These are phyloP conservation scores for Drosophila kanapiae DNA, from an alignment of 1,140 invertebrate genomes.

Conservation along the genomic window DNA sequence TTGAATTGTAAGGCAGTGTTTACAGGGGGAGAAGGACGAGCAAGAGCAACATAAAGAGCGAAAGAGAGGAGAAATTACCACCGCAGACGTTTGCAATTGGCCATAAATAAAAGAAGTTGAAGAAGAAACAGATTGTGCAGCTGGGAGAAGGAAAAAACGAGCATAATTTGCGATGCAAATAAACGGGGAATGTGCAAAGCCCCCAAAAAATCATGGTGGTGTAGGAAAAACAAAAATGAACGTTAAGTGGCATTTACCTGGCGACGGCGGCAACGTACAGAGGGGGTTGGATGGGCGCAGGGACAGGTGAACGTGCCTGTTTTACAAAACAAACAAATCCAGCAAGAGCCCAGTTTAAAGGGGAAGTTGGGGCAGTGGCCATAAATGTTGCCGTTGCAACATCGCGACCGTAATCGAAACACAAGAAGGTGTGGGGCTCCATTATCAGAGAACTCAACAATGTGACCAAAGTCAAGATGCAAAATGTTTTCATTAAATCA, in stretches of 20 bases:
- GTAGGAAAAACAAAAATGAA: conserved; percentile 58
- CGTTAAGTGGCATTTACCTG: conserved; percentile 77
- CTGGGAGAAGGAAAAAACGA: conserved; percentile 36
- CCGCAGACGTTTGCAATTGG: conserved; percentile 72
- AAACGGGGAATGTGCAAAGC: conserved; percentile 61
- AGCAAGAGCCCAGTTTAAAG: conserved; percentile 17
- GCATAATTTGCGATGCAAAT: conserved; percentile 77
- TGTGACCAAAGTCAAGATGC: not conserved
- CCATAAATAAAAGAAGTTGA: conserved; percentile 68
- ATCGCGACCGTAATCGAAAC: conserved; percentile 66
- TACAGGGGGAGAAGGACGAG: conserved; percentile 29
- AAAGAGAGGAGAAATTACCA: conserved; percentile 42
- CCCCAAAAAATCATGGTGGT: conserved; percentile 64
- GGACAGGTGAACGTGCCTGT: conserved; percentile 64
- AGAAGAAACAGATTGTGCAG: conserved; percentile 56
- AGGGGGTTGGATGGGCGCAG: not conserved
- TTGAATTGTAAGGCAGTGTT: conserved; percentile 77
- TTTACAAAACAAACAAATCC: conserved; percentile 79
- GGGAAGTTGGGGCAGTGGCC: conserved; percentile 29
- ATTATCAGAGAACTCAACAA: not conserved
- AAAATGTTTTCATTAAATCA: not conserved
- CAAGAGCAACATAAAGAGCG: conserved; percentile 12
- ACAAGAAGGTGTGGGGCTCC: conserved; percentile 66
- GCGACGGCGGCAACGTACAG: conserved; percentile 6
- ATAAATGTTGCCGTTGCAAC: conserved; percentile 74